Evolutionary conservation across 2,113 vertebrate genomes (phyloP).

Genomic region (Rhynchomys soricoides): DNA sequence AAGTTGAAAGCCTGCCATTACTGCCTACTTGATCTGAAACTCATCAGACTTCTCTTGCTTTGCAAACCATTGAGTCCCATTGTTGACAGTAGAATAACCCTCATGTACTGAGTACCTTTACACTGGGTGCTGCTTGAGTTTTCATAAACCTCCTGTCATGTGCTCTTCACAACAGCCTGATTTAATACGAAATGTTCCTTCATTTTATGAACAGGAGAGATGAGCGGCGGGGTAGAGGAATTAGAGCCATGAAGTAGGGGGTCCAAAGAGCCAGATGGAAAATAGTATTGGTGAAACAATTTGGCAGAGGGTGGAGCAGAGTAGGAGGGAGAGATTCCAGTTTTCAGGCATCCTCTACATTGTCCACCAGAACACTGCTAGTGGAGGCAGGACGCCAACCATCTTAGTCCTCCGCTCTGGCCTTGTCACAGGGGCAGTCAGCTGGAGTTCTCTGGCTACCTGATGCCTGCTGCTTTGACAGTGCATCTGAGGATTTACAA

Average conservation of each 20-base stretch:
- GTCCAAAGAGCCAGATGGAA: too few species aligned
- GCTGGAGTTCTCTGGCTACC: slow-evolving; percentile 41
- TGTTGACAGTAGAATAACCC: slow-evolving; percentile 15
- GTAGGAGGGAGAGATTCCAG: not conserved
- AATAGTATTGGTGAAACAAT: not conserved
- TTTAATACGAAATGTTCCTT: not conserved
- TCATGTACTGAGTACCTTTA: not conserved
- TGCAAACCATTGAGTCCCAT: not conserved
- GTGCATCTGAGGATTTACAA: slow-evolving; percentile 23
- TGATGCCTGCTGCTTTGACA: slow-evolving; percentile 39
- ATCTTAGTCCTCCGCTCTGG: not conserved
- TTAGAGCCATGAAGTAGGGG: too few species aligned
- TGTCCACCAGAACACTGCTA: not conserved
- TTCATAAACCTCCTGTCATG: not conserved
- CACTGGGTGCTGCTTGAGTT: not conserved
- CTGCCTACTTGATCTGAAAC: not conserved
- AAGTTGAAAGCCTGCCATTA: not conserved
- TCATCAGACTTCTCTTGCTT: not conserved
- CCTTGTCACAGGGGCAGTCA: slow-evolving; percentile 37
- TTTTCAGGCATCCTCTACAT: rapidly evolving
- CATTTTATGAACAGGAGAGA: not conserved
- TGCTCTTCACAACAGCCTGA: not conserved
- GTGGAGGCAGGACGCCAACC: not conserved
- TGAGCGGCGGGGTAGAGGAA: too few species aligned
- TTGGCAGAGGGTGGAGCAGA: not conserved